A percentile compares a stretch with the other conserved stretches of the same genome.
These are phyloP conservation scores for Nasonia giraulti DNA, from an alignment of 1,140 invertebrate genomes.

Conservation along the genomic window DNA sequence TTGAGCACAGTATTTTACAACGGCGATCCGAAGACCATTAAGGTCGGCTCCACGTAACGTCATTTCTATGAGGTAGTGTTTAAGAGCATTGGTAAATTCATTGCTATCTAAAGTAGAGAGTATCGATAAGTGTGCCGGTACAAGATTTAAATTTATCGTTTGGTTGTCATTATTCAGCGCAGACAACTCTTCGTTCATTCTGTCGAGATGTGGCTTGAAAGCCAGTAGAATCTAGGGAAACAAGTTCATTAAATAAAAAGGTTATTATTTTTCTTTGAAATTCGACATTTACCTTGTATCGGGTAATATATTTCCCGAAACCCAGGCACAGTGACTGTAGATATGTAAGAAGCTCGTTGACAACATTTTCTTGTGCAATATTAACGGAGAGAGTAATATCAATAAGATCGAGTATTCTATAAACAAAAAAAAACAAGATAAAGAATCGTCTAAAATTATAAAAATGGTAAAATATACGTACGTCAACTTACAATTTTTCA, in stretches of 20 bases:
- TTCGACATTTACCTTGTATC: constrained; percentile 58
- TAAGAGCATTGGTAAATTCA: constrained; percentile 65
- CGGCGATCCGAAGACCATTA: constrained; percentile 74
- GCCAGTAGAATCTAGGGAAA: constrained; percentile 62
- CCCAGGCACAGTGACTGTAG: constrained; percentile 66
- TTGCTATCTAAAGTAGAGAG: constrained; percentile 64
- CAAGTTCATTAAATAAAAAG: neutral
- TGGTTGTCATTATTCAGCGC: constrained; percentile 58
- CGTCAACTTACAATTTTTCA: constrained; percentile 73
- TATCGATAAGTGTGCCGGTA: constrained; percentile 67
- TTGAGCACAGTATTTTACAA: constrained; percentile 75
- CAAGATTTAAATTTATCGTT: constrained; percentile 59
- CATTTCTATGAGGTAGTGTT: constrained; percentile 66
- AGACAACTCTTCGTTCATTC: constrained; percentile 63
- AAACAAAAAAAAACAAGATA: constrained; percentile 41
- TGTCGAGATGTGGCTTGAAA: constrained; percentile 62
- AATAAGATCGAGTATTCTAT: constrained; percentile 65
- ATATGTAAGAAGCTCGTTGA: constrained; percentile 65
- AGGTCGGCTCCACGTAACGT: constrained; percentile 71
- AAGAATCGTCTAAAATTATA: neutral
- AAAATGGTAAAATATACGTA: neutral
- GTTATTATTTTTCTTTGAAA: neutral
- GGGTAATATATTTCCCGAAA: constrained; percentile 65
- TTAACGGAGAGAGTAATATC: constrained; percentile 66
- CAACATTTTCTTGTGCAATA: constrained; percentile 62